Percentiles rank a stretch among this genome's conserved stretches.
phyloP scores from a whole-genome alignment of 2,888 invertebrate species.

The Tipula confusa region DNA sequence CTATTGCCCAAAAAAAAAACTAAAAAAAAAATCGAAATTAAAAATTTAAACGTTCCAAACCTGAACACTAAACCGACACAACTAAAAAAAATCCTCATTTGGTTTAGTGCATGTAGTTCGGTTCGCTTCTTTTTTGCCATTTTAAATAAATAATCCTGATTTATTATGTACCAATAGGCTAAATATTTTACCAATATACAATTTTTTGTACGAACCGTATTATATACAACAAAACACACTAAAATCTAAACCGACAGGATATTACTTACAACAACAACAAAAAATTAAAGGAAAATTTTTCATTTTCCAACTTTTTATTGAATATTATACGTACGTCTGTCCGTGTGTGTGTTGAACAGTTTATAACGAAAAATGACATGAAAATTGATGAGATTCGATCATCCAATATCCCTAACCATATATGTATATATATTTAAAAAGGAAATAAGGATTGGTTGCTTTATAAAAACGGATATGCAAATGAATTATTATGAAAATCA shows the following conservation, averaged over 20 bases:
- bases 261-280: background rate
- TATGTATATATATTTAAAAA: too few relatives aligned
- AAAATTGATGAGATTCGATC: slow-evolving; percentile 12
- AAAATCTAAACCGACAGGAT: background rate
- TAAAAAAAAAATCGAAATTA: background rate
- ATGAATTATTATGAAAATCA: slow-evolving; percentile 3
- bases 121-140: background rate
- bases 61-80: slow-evolving; percentile 3
- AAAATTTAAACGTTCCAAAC: slow-evolving; percentile 1
- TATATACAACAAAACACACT: background rate
- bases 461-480: background rate
- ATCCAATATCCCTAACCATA: background rate
- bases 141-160: slow-evolving; percentile 25
- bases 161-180: slow-evolving; percentile 25
- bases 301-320: background rate
- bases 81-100: background rate
- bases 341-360: background rate
- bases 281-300: background rate
- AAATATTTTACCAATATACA: slow-evolving; percentile 16
- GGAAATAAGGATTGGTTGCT: background rate
- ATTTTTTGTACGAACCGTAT: background rate
- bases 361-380: background rate
- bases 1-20: background rate
- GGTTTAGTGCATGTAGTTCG: background rate
- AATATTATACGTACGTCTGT: background rate